A percentile compares a stretch with the other conserved stretches of the same genome.
Conservation (phyloP, 2,113 vertebrate genomes). For the Neomonachus schauinslandi region DNA sequence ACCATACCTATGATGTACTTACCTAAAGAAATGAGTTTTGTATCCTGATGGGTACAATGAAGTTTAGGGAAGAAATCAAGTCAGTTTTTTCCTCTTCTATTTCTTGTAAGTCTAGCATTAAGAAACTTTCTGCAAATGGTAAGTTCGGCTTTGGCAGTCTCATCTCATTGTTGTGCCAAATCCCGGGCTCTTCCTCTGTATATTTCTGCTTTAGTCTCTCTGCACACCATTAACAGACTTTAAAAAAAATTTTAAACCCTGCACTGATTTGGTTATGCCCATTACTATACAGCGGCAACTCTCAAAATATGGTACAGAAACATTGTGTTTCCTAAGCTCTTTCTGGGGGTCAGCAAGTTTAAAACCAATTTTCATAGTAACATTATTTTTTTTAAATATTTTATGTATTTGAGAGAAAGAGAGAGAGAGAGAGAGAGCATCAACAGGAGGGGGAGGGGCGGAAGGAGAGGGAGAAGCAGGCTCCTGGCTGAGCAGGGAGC, state of each 20-base stretch:
- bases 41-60: background rate
- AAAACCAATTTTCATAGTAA: background rate
- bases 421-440: background rate
- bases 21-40: background rate
- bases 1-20: background rate
- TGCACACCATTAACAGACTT: background rate
- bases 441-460: no score
- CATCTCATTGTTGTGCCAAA: background rate
- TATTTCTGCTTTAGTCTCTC: background rate
- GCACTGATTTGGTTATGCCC: background rate
- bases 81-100: background rate
- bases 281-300: background rate
- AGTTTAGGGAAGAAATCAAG: constrained; percentile 24
- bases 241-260: background rate
- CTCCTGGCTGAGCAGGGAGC: background rate
- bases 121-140: background rate
- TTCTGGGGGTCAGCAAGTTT: background rate
- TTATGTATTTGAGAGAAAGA: background rate
- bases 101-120: background rate
- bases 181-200: background rate
- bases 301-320: background rate
- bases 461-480: background rate
- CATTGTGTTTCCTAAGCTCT: background rate
- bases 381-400: background rate
- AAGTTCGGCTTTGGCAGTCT: background rate